Conservation (phyloP, 2,113 vertebrate genomes). For the Tetrao urogallus region DNA sequence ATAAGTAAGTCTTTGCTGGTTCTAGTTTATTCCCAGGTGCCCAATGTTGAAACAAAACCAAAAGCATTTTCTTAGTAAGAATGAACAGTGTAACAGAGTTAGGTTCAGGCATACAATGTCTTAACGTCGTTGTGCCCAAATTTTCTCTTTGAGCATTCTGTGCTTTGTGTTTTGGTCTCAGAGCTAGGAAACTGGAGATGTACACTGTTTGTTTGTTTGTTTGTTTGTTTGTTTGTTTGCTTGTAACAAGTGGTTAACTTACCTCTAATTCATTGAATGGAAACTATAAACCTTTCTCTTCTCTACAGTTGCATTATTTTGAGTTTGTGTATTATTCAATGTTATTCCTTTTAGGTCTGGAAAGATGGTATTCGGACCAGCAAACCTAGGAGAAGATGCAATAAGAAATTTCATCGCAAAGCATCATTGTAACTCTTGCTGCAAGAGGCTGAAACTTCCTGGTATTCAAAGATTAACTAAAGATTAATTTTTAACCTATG, state of each 20-base stretch:
- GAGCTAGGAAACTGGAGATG: background rate
- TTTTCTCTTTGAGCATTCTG: background rate
- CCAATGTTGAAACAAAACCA: background rate
- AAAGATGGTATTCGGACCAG: constrained; percentile 92
- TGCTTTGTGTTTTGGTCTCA: background rate
- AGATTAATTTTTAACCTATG: constrained; percentile 23
- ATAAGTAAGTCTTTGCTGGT: background rate
- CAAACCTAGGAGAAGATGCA: constrained; percentile 89
- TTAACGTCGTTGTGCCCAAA: background rate
- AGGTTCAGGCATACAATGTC: background rate
- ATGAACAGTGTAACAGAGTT: background rate
- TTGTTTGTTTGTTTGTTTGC: background rate
- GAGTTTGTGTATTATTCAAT: constrained; percentile 45
- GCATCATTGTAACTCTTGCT: constrained; percentile 91
- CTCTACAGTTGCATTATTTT: background rate
- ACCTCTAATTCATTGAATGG: constrained; percentile 16
- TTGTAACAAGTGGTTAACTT: constrained; percentile 10
- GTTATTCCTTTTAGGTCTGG: constrained; percentile 78
- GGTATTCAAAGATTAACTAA: constrained; percentile 76
- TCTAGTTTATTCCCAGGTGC: background rate
- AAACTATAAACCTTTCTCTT: background rate
- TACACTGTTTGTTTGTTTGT: background rate
- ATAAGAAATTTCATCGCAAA: constrained; percentile 91
- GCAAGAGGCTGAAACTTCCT: constrained; percentile 86
- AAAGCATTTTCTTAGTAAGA: background rate